Evolutionary conservation across 2,797 vertebrate genomes (phyloP), one percentile per base, ranked within the genome.

Genomic region (Lagocephalus sceleratus): DNA sequence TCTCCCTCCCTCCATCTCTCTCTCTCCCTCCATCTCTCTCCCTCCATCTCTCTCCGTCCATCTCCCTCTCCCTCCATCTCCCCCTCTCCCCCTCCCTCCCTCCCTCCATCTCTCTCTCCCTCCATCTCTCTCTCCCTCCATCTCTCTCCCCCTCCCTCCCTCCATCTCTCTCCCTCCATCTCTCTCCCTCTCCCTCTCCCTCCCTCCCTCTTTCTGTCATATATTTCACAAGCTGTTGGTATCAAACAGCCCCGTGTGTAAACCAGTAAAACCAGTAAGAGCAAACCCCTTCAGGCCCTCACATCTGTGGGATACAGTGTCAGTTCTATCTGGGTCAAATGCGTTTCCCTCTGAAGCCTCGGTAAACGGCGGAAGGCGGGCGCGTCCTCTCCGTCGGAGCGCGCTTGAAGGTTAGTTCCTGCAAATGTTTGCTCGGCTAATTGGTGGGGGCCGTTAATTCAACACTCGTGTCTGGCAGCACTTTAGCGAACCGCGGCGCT

Each of bases 241-340:
- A 25, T 25, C 23, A 25, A 76, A 76, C 81, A 82, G 81, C 70
- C 72, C 73, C 85, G 84, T 83, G 87, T 90, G 82, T 88, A 88
- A 88, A 91, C 86, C 84, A 87, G 80, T 15, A 2, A 5, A 20
- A 42, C 17, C 39, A 42, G 40, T 71, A 69, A 88, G 88, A 85
- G 69, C 85, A n/a, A n/a, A n/a, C n/a, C n/a, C 87, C 90, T 87
- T 79, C 78, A 90, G 89, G 89, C 88, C 87, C 89, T 86, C 77
- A 87, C 84, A 89, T 87, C 79, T 72, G 44, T 79, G 78, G 84
- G 88, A 82, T 83, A 79, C 83, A 78, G 82, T 89, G 87, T 85
- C 71, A 80, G 83, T 86, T 87, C 79, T 91, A 92, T 90, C 85
- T 92, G 90, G 91, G 91, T 91, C 90, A 92, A 10, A 14, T 2